A percentile compares a stretch with the other conserved stretches of the same genome.
Evolutionary conservation across 1,140 invertebrate genomes (phyloP).

Genomic region (Zaprionus ghesquierei): DNA sequence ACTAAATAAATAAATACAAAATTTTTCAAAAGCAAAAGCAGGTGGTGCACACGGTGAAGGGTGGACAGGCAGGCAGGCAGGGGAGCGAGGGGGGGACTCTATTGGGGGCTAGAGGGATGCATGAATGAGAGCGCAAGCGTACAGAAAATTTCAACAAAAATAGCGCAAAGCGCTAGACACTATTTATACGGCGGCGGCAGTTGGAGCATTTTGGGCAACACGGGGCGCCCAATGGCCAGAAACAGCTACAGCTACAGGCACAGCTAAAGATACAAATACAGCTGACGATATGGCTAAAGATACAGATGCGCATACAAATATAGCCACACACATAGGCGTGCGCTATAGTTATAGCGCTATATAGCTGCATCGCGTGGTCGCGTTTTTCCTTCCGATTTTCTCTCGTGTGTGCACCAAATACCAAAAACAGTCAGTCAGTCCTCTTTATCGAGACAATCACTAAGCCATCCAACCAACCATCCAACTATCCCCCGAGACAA

Average conservation of each 20-base stretch:
- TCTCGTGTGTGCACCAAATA: constrained; percentile 35
- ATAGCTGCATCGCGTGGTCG: constrained; percentile 28
- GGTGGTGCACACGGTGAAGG: neutral
- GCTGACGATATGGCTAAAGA: constrained; percentile 23
- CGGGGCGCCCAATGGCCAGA: constrained; percentile 27
- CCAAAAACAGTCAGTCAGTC: constrained; percentile 11
- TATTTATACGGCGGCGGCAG: constrained; percentile 62
- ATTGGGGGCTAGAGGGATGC: constrained; percentile 13
- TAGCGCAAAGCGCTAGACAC: constrained; percentile 70
- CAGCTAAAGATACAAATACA: constrained; percentile 21
- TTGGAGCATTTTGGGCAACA: constrained; percentile 59
- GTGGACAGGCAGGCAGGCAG: neutral
- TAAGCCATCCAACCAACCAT: neutral
- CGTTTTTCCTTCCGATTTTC: constrained; percentile 2
- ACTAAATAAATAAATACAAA: constrained; percentile 65
- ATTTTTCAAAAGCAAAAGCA: constrained; percentile 52
- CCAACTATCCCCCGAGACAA: neutral
- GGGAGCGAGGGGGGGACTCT: no score
- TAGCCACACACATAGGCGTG: neutral
- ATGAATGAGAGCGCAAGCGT: constrained; percentile 76
- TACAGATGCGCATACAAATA: constrained; percentile 14
- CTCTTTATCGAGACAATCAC: constrained; percentile 20
- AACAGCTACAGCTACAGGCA: constrained; percentile 13
- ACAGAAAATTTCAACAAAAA: constrained; percentile 76
- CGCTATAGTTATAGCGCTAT: neutral